Conservation (phyloP, 2,797 vertebrate species). For the Malurus leucopterus region DNA sequence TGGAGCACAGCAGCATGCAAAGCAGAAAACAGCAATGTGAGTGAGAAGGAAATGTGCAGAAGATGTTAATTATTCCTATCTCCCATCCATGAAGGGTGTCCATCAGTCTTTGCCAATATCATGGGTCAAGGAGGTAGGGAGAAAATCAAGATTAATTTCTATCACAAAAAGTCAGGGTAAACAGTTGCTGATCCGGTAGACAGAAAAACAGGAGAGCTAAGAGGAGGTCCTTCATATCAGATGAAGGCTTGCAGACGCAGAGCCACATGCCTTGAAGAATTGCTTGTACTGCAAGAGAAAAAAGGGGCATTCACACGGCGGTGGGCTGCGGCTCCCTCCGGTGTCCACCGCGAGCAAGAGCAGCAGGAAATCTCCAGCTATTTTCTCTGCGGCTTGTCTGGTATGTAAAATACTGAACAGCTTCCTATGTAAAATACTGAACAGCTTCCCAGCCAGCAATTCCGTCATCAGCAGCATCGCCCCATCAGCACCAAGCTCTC, state of each 20-base stretch:
- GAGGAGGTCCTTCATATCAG: background rate
- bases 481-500: accelerated
- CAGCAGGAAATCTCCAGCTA: background rate
- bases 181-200: background rate
- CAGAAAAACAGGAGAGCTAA: background rate
- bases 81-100: background rate
- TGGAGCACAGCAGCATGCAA: background rate
- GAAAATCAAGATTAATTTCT: background rate
- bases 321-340: slow-evolving; percentile 37
- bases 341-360: background rate
- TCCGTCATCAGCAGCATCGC: background rate
- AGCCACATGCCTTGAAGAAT: background rate
- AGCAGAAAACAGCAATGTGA: background rate
- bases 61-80: background rate
- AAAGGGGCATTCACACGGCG: background rate
- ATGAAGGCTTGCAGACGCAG: background rate
- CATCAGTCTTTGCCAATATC: background rate
- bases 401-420: accelerated
- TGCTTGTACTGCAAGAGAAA: background rate
- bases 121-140: background rate
- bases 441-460: background rate
- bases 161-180: background rate
- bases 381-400: background rate
- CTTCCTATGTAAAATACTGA: background rate
- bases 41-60: background rate